A percentile compares a stretch with the other conserved stretches of the same genome.
phyloP scores from a whole-genome alignment of 2,888 invertebrate species.

The Hemicrepidius hirtus region DNA sequence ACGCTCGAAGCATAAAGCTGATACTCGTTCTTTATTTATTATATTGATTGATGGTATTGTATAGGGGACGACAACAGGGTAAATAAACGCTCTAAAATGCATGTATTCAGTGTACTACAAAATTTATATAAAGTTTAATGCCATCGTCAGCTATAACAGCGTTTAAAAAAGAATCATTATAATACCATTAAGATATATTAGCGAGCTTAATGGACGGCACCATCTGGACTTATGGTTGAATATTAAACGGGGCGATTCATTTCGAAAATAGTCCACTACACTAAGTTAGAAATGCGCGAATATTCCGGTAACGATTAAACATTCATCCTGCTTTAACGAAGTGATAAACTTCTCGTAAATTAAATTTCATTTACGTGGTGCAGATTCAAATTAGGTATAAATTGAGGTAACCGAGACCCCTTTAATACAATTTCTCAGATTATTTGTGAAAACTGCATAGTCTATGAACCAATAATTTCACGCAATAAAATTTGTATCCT shows the following conservation, averaged over 20 bases:
- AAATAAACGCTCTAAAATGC: slow-evolving; percentile 18
- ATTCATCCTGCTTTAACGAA: background rate
- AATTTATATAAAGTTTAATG: background rate
- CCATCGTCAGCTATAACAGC: background rate
- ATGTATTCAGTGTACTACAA: background rate
- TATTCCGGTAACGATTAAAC: background rate
- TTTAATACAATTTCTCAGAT: background rate
- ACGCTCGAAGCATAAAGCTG: slow-evolving; percentile 29
- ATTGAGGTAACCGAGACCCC: background rate
- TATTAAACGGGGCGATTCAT: background rate
- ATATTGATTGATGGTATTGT: slow-evolving; percentile 40
- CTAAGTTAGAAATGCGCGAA: background rate
- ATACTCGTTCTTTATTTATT: slow-evolving; percentile 36
- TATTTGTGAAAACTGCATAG: too few relatives aligned
- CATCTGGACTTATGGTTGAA: background rate
- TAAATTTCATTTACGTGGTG: slow-evolving; percentile 4
- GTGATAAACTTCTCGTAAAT: slow-evolving; percentile 15
- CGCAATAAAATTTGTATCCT: too few relatives aligned
- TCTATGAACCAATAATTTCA: too few relatives aligned
- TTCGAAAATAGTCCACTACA: background rate
- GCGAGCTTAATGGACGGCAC: slow-evolving; percentile 10
- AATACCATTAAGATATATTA: slow-evolving; percentile 15
- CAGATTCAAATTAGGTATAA: slow-evolving; percentile 7
- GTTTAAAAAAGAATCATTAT: slow-evolving; percentile 4
- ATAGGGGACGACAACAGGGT: slow-evolving; percentile 22